Evolutionary conservation across 2,888 invertebrate genomes (phyloP), one percentile per base, ranked within the genome.

Genomic region (Allygus modestus): DNA sequence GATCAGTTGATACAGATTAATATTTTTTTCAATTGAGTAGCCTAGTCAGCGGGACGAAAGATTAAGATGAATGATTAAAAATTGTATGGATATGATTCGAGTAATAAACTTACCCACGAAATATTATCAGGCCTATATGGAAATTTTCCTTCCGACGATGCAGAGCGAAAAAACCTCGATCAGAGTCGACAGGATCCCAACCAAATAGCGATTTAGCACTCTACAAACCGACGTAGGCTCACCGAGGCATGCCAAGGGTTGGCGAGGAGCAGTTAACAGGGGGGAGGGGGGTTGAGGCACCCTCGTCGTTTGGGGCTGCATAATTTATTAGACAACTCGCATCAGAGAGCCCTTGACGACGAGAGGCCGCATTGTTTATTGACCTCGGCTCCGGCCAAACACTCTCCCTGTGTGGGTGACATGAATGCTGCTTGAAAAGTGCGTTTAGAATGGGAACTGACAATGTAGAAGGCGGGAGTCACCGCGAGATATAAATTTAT

Each of bases 301-400:
- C 73, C 73, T 73, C 20, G 41, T 73, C 41, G 41, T 73, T 69
- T 41, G 73, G 41, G 73, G 41, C 31, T 73, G 9, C 23, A 73
- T 73, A 41, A 73, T 73, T 37, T 41, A 73, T 73, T 41, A 73
- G 41, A 23, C n/a, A 73, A 73, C 41, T 73, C 37, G 26, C 65
- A 20, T 28, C 33, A 69, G 26, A 61, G 31, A n/a, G 26, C 37
- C 33, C 73, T 73, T 31, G 31, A 65, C 28, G 65, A 65, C 65
- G 28, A 65, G 65, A 65, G 65, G 20, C 28, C 2, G 65, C 28
- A 15, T 65, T 65, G 65, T 28, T 65, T 31, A 31, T 65, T 65
- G 54, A 54, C 54, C 54, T 23, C 54, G 11, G 54, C 20, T 54
- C 11, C 23, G 65, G 31, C 65, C 65, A 65, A 65, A 65, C 65